Percentiles rank a stretch among this genome's conserved stretches.
Evolutionary conservation across 2,888 invertebrate species (phyloP).

Genomic region (Aplocera efformata): DNA sequence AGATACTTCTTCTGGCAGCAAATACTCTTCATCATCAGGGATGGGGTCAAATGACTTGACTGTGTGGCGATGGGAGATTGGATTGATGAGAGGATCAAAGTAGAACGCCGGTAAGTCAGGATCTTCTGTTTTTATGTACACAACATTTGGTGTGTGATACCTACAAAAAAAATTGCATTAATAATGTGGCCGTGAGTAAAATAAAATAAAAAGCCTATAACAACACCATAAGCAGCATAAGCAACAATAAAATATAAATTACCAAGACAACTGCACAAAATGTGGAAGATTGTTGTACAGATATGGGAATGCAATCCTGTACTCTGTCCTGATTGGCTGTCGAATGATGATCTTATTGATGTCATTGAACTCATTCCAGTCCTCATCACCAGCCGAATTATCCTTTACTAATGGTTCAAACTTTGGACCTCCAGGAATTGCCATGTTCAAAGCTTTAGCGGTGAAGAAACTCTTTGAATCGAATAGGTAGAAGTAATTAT

Average conservation of each 20-base stretch:
- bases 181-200: too few relatives aligned
- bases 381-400: conserved; percentile 98
- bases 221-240: too few relatives aligned
- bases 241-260: too few relatives aligned
- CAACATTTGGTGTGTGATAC: conserved; percentile 99
- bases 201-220: too few relatives aligned
- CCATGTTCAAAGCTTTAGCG: conserved; percentile 99
- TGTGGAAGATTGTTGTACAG: conserved; percentile 99
- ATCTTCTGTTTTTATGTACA: conserved; percentile 99
- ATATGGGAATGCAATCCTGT: conserved; percentile 99
- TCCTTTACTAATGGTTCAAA: conserved; percentile 99
- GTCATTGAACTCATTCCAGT: conserved; percentile 99
- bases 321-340: conserved; percentile 99
- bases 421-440: conserved; percentile 99
- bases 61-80: conserved; percentile 96
- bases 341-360: conserved; percentile 99
- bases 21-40: conserved; percentile 97
- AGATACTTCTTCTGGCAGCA: conserved; percentile 92
- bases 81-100: conserved; percentile 99
- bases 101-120: conserved; percentile 99
- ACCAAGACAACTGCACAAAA: conserved; percentile 99
- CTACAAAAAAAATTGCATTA: conserved; percentile 69
- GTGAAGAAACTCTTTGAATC: conserved; percentile 99
- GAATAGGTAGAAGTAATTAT: conserved; percentile 99
- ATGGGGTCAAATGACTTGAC: conserved; percentile 91